These are phyloP conservation scores for Gryllus longicercus DNA, from an alignment of 2,888 invertebrate species.

Conservation along the genomic window DNA sequence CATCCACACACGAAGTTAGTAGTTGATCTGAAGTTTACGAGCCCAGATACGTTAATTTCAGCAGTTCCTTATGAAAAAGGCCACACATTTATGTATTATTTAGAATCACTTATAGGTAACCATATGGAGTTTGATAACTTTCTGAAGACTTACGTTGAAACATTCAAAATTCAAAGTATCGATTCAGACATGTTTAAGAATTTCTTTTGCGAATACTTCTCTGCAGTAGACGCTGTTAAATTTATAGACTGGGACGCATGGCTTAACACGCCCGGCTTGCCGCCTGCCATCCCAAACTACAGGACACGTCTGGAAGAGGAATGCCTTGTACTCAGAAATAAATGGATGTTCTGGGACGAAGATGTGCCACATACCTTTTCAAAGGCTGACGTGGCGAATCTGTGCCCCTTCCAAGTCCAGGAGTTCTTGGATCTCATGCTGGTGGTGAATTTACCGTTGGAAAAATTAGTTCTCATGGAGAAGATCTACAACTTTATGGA, in stretches of 20 bases:
- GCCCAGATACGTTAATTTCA: not conserved
- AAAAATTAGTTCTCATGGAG: not conserved
- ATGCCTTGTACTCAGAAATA: not conserved
- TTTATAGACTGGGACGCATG: not conserved
- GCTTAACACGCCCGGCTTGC: not conserved
- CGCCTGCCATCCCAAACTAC: not conserved
- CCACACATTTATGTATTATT: not conserved
- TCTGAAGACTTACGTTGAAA: not conserved
- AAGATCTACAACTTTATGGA: not conserved
- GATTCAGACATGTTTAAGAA: not conserved
- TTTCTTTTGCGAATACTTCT: not conserved
- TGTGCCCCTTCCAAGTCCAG: not conserved
- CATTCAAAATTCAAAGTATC: not conserved
- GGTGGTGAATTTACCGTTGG: not conserved
- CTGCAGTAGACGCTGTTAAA: not conserved
- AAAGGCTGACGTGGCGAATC: not conserved
- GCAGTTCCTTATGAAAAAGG: not conserved
- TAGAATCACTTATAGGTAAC: not conserved
- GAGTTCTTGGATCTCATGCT: not conserved
- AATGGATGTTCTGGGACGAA: constrained; percentile 5
- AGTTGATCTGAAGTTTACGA: not conserved
- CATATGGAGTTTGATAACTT: not conserved
- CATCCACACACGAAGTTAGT: constrained; percentile 7
- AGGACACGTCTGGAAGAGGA: not conserved
- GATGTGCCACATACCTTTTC: not conserved